A percentile compares a stretch with the other conserved stretches of the same genome.
phyloP scores from a whole-genome alignment of 2,888 invertebrate species.

The Parnassius glacialis region DNA sequence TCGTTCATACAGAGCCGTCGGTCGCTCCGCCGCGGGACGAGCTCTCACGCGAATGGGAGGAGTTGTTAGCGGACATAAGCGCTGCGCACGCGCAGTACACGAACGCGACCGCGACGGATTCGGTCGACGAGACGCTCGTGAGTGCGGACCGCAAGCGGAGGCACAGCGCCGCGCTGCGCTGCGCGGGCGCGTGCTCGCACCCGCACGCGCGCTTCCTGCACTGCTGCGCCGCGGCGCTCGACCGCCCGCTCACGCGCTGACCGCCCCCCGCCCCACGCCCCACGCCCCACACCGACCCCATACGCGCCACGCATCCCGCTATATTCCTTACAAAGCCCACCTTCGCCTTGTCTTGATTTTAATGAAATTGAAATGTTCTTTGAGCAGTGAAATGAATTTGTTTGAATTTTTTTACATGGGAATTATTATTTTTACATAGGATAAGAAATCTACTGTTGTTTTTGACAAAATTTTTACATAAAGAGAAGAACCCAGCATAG shows the following conservation, averaged over 20 bases:
- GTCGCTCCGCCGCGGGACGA: slow-evolving; percentile 58
- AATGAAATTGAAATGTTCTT: slow-evolving; percentile 5
- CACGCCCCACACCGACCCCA: neutral
- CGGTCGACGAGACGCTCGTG: slow-evolving; percentile 37
- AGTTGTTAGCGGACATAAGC: slow-evolving; percentile 81
- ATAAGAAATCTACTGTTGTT: too few species aligned
- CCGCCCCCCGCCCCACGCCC: slow-evolving; percentile 7
- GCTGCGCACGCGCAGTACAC: slow-evolving; percentile 77
- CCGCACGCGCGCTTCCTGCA: slow-evolving; percentile 78
- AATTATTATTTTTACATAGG: too few species aligned
- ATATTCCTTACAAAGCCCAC: neutral
- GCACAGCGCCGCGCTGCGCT: slow-evolving; percentile 71
- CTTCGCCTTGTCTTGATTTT: neutral
- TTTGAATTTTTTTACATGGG: too few species aligned
- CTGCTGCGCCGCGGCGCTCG: slow-evolving; percentile 60
- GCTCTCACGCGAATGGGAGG: slow-evolving; percentile 81
- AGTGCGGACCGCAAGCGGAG: slow-evolving; percentile 81
- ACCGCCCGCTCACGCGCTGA: slow-evolving; percentile 75
- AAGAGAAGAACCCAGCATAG: too few species aligned
- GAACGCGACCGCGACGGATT: slow-evolving; percentile 45
- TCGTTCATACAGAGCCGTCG: slow-evolving; percentile 28
- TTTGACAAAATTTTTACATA: too few species aligned
- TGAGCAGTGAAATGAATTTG: neutral
- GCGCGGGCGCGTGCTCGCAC: slow-evolving; percentile 46
- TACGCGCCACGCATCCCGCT: neutral